Base-by-base conservation (phyloP, 2,888 invertebrate genomes). In the Agrilus biguttatus region DNA sequence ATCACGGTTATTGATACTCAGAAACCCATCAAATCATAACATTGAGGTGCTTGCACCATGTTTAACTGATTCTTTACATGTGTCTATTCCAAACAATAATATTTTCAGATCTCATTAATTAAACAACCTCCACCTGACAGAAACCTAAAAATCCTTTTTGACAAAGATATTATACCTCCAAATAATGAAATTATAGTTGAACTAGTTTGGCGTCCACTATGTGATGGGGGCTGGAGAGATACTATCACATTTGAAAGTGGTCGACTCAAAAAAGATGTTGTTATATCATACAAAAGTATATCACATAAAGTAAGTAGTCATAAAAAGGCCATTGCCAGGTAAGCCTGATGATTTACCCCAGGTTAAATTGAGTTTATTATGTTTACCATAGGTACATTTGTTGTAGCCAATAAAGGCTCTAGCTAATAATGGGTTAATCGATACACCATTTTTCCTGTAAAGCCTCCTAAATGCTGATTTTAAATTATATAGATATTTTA, bases 241-340 rank as follows among this genome's bases (percentile, higher is more conserved):
- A 63, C 78, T 33, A 73, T 81, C 42, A 68, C 48, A 14, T 49
- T 84, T 38, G 71, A 72, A 2, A 79, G 80, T 62, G 75, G 72
- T 46, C 71, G 76, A 49, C 74, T 80, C 40, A 72, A 77, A 55
- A 78, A 78, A 65, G 80, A 83, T 56, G 71, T 83, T 5, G 69
- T 75, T 49, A 63, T 82, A 5, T 71, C 76, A 7, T 68, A 80
- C 13, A 81, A 80, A 58, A 73, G 78, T 39, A 55, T 72, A 23
- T 14, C 38, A 40, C 51, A 53, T 10, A 32, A 19, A 14, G 61
- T 59, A 55, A 64, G 63, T 50, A 39, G 45, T 40, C 5, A 28
- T 23, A 5, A 6, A 23, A 23, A 23, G 23, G 2, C 10, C 10
- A 28, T 2, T 28, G 28, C 23, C 8, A 23, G 23, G 6, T 23